Evolutionary conservation across 2,888 invertebrate genomes (phyloP).

Genomic region (Phymatocera aterrima): DNA sequence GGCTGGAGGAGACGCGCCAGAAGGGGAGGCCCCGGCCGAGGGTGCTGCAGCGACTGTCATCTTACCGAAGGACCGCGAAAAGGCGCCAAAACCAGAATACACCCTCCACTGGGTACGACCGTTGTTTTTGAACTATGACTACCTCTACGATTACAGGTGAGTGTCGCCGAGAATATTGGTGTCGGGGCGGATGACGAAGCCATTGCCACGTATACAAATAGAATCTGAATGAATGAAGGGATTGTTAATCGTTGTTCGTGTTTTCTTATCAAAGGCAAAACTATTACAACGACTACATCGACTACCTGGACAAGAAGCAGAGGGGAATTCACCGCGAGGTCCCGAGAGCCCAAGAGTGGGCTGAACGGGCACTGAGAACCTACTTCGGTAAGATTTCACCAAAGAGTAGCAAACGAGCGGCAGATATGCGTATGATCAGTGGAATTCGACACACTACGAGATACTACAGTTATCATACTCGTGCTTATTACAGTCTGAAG

Average conservation of each 20-base stretch:
- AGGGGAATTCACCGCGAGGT: slow-evolving; percentile 82
- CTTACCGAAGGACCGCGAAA: slow-evolving; percentile 74
- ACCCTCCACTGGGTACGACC: slow-evolving; percentile 93
- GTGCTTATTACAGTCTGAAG: slow-evolving; percentile 72
- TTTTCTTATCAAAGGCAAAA: slow-evolving; percentile 78
- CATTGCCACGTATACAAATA: no score
- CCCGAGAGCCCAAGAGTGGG: slow-evolving; percentile 91
- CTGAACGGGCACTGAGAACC: slow-evolving; percentile 86
- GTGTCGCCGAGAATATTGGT: not conserved
- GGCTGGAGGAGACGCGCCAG: slow-evolving; percentile 61
- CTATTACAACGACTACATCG: slow-evolving; percentile 91
- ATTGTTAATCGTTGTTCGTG: not conserved
- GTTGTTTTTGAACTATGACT: slow-evolving; percentile 87
- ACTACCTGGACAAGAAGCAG: slow-evolving; percentile 87
- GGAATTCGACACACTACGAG: slow-evolving; percentile 63
- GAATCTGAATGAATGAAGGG: no score
- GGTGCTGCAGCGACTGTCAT: slow-evolving; percentile 74
- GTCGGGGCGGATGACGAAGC: not conserved
- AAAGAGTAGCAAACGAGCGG: slow-evolving; percentile 65
- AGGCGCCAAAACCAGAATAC: slow-evolving; percentile 82
- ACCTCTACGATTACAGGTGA: slow-evolving; percentile 86
- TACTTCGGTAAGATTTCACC: slow-evolving; percentile 74
- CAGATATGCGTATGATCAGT: slow-evolving; percentile 68
- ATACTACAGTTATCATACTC: slow-evolving; percentile 72
- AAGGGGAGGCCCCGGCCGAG: slow-evolving; percentile 74